These are phyloP conservation scores for Gryllus bimaculatus DNA, from an alignment of 1,140 invertebrate species.

Conservation along the genomic window DNA sequence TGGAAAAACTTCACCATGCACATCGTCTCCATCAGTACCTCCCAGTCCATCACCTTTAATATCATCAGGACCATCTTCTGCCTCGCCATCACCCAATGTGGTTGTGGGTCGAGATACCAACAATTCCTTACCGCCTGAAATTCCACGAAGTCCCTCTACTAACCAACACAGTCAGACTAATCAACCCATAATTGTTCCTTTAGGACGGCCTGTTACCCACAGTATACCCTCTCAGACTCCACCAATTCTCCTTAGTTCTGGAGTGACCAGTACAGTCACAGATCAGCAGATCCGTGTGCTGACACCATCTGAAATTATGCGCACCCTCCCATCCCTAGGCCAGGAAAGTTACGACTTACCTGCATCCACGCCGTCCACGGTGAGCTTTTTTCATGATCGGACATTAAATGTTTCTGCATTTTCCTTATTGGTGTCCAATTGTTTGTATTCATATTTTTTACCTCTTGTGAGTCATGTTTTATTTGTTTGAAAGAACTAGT, in stretches of 20 bases:
- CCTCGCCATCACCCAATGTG: constrained; percentile 17
- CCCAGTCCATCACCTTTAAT: neutral
- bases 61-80: neutral
- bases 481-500: neutral
- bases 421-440: neutral
- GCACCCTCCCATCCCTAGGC: constrained; percentile 68
- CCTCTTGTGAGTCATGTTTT: neutral
- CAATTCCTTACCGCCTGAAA: neutral
- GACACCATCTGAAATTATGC: constrained; percentile 77
- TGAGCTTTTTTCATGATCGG: constrained; percentile 34
- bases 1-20: constrained; percentile 6
- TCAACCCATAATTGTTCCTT: constrained; percentile 23
- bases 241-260: constrained; percentile 19
- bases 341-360: constrained; percentile 57
- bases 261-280: constrained; percentile 7
- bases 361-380: constrained; percentile 36
- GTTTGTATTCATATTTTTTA: neutral
- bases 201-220: constrained; percentile 27
- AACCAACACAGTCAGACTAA: neutral
- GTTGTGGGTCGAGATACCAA: constrained; percentile 19
- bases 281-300: constrained; percentile 76
- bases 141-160: neutral
- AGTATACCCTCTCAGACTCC: constrained; percentile 25
- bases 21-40: neutral
- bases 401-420: neutral